Percentiles rank a stretch among this genome's conserved stretches.
Evolutionary conservation across 2,888 invertebrate species (phyloP).

Genomic region (Parnassius orleans): DNA sequence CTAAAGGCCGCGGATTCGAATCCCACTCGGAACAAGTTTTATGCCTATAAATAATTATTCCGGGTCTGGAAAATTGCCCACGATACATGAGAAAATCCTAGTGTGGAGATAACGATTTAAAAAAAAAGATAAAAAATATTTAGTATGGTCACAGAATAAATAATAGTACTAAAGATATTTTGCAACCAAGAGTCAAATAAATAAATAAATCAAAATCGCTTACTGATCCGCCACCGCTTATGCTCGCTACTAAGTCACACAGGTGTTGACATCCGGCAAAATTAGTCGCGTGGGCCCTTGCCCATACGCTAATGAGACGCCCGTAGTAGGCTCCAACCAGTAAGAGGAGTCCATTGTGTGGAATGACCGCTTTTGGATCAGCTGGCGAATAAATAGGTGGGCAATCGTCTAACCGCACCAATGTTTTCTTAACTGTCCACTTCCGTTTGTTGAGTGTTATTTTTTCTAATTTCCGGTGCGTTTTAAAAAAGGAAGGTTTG

Average conservation of each 20-base stretch:
- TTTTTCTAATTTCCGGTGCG: not conserved
- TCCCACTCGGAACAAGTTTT: too few species aligned
- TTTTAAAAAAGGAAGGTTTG: too few species aligned
- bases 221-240: slow-evolving; percentile 8
- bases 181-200: too few species aligned
- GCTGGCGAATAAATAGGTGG: slow-evolving; percentile 18
- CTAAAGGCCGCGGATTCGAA: too few species aligned
- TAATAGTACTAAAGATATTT: too few species aligned
- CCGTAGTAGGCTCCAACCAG: slow-evolving; percentile 4
- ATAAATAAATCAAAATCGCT: not conserved
- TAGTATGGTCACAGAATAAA: too few species aligned
- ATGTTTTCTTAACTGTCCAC: slow-evolving; percentile 21
- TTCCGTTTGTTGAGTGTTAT: slow-evolving; percentile 9
- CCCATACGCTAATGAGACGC: slow-evolving; percentile 17
- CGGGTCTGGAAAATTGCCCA: too few species aligned
- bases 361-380: slow-evolving; percentile 1
- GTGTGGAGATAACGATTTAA: too few species aligned
- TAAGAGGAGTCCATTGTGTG: not conserved
- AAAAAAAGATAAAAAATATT: too few species aligned
- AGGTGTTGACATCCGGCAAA: slow-evolving; percentile 19
- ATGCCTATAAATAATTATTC: too few species aligned
- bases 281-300: slow-evolving; percentile 21
- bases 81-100: too few species aligned
- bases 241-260: not conserved
- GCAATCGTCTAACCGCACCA: slow-evolving; percentile 15